A percentile compares a stretch with the other conserved stretches of the same genome.
phyloP scores from a whole-genome alignment of 2,888 invertebrate genomes.

The Lypha dubia region DNA sequence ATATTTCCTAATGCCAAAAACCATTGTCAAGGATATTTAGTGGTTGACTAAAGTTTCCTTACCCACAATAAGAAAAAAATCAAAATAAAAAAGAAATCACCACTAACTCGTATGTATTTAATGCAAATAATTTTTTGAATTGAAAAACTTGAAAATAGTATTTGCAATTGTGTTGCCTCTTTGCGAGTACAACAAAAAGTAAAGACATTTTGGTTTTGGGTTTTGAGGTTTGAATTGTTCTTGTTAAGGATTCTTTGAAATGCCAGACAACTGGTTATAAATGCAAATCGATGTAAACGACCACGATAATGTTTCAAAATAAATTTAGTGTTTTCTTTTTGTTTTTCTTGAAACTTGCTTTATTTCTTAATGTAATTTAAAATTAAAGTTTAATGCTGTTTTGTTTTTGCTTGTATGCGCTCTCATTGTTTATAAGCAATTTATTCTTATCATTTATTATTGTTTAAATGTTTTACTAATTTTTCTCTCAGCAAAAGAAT shows the following conservation, averaged over 20 bases:
- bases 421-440: conserved; percentile 24
- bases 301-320: conserved; percentile 32
- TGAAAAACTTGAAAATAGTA: neutral
- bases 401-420: neutral
- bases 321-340: neutral
- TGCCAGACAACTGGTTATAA: conserved; percentile 60
- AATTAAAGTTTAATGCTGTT: conserved; percentile 42
- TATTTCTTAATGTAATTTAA: conserved; percentile 14
- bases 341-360: neutral
- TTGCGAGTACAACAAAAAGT: neutral
- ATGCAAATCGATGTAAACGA: conserved; percentile 61
- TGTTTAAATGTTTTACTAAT: conserved; percentile 70
- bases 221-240: conserved; percentile 38
- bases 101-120: neutral
- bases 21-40: conserved; percentile 54
- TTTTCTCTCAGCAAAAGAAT: conserved; percentile 39
- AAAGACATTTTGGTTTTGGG: neutral
- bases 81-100: no score
- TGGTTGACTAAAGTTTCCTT: conserved; percentile 14
- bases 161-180: neutral
- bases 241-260: conserved; percentile 30
- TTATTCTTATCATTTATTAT: conserved; percentile 69
- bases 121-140: neutral
- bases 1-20: neutral
- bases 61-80: conserved; percentile 12